Base-by-base conservation (phyloP, 2,797 vertebrate species). In the Tachyglossus aculeatus region DNA sequence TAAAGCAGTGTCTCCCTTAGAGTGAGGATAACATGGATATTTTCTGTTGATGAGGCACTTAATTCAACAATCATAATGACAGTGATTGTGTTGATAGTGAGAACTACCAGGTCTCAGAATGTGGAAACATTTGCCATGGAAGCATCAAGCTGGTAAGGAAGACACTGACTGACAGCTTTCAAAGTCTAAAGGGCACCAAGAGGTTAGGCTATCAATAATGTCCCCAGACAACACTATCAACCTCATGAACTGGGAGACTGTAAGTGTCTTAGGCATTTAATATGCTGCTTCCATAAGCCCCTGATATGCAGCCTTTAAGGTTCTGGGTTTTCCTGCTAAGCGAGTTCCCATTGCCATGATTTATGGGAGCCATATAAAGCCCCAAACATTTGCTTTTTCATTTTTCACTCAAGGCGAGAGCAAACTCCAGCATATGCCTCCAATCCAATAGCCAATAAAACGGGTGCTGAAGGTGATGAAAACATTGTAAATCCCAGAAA, bases 321-420 rank as follows among this genome's bases (percentile, higher is more conserved):
- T 7, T 67, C 65, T 4, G 25, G 54, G 38, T n/a, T 78, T 51
- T 53, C 75, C 39, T 39, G 48, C 67, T 63, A 74, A 72, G 24
- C 40, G 54, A 22, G 2, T 39, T 41, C 37, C 62, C 54, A 71
- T 65, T 78, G 65, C 57, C 57, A 51, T 67, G 60, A 63, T 58
- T 21, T 18, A 67, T 67, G 51, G 68, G 29, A 53, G 36, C 68
- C 60, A 41, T 80, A 76, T 81, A 81, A 68, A 74, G 39, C 33
- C 45, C 36, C n/a, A 24, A 72, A 70, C 60, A 70, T 58, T 57
- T 80, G 41, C 57, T 74, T 60, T 18, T 78, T 70, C 54, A 32
- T 68, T 80, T 68, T 63, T 50, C 68, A 65, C 68, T 61, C 52
- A 31, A 2, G 37, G 22, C 55, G 80, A 76, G 44, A 84, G 63